phyloP scores from a whole-genome alignment of 2,113 vertebrate genomes.

The Corythornis madagascariensis region DNA sequence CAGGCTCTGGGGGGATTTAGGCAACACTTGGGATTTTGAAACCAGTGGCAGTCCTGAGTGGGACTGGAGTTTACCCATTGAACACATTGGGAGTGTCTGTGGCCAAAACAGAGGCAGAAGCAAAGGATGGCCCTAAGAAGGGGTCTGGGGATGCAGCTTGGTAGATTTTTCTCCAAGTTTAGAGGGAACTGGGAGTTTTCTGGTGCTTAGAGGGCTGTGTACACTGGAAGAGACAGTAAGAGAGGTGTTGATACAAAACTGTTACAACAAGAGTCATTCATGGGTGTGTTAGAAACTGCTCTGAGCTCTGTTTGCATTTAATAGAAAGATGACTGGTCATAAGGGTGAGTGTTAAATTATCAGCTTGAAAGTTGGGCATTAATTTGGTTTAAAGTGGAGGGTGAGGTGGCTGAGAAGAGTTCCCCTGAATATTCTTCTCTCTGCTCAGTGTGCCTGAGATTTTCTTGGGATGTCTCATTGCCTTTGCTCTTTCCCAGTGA shows the following conservation, averaged over 20 bases:
- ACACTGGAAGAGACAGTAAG: background rate
- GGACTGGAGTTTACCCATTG: background rate
- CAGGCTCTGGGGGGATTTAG: background rate
- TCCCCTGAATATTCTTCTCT: background rate
- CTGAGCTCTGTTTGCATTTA: background rate
- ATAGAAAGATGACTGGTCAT: rapidly evolving
- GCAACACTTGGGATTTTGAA: background rate
- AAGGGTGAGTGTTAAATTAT: background rate
- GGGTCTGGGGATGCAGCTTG: background rate
- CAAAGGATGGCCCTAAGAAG: background rate
- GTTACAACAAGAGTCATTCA: background rate
- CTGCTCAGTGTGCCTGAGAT: background rate
- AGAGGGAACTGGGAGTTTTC: background rate
- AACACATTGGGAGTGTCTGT: background rate
- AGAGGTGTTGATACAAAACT: background rate
- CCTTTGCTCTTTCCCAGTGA: background rate
- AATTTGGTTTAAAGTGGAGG: background rate
- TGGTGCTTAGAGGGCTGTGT: background rate
- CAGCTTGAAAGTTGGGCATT: background rate
- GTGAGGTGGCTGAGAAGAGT: background rate
- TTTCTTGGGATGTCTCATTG: background rate
- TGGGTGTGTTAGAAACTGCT: background rate
- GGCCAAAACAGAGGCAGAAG: background rate
- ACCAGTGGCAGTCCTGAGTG: background rate
- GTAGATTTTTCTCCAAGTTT: background rate